A percentile compares a stretch with the other conserved stretches of the same genome.
phyloP scores from a whole-genome alignment of 1,140 invertebrate species.

The Camponotus pennsylvanicus region DNA sequence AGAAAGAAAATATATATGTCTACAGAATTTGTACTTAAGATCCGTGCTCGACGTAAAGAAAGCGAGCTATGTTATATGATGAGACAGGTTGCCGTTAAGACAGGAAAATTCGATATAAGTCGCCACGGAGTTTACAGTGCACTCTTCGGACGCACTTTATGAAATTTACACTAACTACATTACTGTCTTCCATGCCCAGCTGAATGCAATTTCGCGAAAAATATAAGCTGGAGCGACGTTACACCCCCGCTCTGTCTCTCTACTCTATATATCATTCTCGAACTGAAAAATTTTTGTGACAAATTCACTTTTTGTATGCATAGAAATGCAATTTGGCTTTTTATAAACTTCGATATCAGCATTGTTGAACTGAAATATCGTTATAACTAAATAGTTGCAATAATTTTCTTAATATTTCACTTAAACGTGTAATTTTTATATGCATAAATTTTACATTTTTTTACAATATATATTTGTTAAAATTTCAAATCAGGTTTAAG shows the following conservation, averaged over 20 bases:
- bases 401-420: background rate
- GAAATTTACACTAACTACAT: slow-evolving; percentile 59
- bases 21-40: slow-evolving; percentile 23
- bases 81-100: slow-evolving; percentile 56
- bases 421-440: background rate
- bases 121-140: slow-evolving; percentile 55
- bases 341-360: background rate
- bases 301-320: background rate
- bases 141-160: slow-evolving; percentile 59
- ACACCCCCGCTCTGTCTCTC: background rate
- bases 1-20: slow-evolving; percentile 7
- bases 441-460: background rate
- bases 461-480: background rate
- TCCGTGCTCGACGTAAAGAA: slow-evolving; percentile 40
- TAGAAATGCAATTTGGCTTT: slow-evolving; percentile 26
- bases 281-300: slow-evolving; percentile 32
- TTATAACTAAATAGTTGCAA: background rate
- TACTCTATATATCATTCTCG: slow-evolving; percentile 22
- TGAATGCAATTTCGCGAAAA: slow-evolving; percentile 39
- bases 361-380: background rate
- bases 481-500: background rate
- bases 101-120: slow-evolving; percentile 56
- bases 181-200: slow-evolving; percentile 42
- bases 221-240: slow-evolving; percentile 33
- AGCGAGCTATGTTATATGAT: slow-evolving; percentile 38